Percentiles rank a stretch among this genome's conserved stretches.
These are phyloP conservation scores for Botia kubotai DNA, from an alignment of 2,797 vertebrate species.

Conservation along the genomic window DNA sequence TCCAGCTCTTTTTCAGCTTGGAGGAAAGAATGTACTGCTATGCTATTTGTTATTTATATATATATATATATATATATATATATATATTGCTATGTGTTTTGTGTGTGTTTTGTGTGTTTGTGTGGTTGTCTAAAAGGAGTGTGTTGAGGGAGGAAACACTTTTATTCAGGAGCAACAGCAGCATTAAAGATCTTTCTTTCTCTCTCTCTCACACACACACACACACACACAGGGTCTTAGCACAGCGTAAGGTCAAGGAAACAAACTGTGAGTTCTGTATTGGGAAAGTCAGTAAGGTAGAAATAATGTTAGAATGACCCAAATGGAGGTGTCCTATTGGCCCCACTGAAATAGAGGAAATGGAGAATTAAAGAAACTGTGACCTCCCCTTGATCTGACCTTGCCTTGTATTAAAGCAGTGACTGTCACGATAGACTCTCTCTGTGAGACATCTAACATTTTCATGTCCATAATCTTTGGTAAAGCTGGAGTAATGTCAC, in stretches of 20 bases:
- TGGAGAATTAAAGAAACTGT: constrained; percentile 80
- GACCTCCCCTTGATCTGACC: constrained; percentile 31
- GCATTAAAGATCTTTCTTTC: constrained; percentile 57
- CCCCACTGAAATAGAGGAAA: constrained; percentile 75
- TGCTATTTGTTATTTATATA: constrained; percentile 60
- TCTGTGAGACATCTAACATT: constrained; percentile 2
- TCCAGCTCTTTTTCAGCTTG: constrained; percentile 57
- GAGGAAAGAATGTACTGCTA: constrained; percentile 61
- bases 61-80: constrained; percentile 40
- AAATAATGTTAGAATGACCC: constrained; percentile 83
- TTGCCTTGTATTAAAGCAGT: constrained; percentile 53
- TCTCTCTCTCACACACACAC: constrained; percentile 60
- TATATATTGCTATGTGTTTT: constrained; percentile 39
- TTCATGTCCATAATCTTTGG: not conserved
- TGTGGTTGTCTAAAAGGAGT: constrained; percentile 53
- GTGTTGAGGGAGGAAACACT: constrained; percentile 65
- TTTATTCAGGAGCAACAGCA: constrained; percentile 70
- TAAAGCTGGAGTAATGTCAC: not conserved
- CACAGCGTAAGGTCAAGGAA: constrained; percentile 72
- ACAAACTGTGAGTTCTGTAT: constrained; percentile 81
- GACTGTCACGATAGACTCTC: not conserved
- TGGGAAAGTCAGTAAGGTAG: constrained; percentile 82
- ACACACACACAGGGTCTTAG: constrained; percentile 58
- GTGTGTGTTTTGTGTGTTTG: constrained; percentile 54
- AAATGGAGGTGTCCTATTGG: constrained; percentile 76